Base-by-base conservation (phyloP, 23 tunicate genomes). In the Ciona savignyi region DNA sequence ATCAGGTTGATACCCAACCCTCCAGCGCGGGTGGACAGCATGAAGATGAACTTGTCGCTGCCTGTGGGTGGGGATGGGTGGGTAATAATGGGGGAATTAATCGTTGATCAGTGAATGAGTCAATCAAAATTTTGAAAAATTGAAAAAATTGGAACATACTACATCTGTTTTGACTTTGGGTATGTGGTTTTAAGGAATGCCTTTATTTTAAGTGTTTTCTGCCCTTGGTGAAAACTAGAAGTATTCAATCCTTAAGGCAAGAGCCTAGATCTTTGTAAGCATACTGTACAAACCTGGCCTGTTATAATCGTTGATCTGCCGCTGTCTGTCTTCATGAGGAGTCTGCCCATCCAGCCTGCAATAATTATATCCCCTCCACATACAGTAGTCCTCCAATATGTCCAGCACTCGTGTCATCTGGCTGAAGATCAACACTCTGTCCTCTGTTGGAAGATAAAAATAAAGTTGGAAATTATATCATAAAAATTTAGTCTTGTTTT, bases 21-120 rank as follows among this genome's bases (percentile, higher is more conserved):
- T 4, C 98, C 98, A 71, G 98, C 98, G 32, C 93, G 74, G 2
- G 98, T 93, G 28, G 98, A 93, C 23, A 93, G 81, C 94, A 93
- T 83, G 82, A 93, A 93, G 51, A 93, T 35, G 35, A 93, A 93
- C 77, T 93, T 86, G 30, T 86, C 82, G 71, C 93, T 93, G 60
- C 70, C 86, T 88, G 78, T 22, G n/a, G n/a, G n/a, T n/a, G n/a
- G n/a, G n/a, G n/a, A n/a, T n/a, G n/a, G n/a, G n/a, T n/a, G n/a
- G n/a, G n/a, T n/a, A n/a, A n/a, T n/a, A n/a, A n/a, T n/a, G n/a
- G n/a, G n/a, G n/a, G n/a, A n/a, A n/a, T n/a, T n/a, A n/a, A n/a
- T n/a, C n/a, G n/a, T n/a, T n/a, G n/a, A n/a, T n/a, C n/a, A n/a
- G n/a, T n/a, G n/a, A n/a, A n/a, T n/a, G n/a, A n/a, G n/a, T n/a